Evolutionary conservation across 2,113 vertebrate species (phyloP), one percentile per base, ranked within the genome.

Genomic region (Perca fluviatilis): DNA sequence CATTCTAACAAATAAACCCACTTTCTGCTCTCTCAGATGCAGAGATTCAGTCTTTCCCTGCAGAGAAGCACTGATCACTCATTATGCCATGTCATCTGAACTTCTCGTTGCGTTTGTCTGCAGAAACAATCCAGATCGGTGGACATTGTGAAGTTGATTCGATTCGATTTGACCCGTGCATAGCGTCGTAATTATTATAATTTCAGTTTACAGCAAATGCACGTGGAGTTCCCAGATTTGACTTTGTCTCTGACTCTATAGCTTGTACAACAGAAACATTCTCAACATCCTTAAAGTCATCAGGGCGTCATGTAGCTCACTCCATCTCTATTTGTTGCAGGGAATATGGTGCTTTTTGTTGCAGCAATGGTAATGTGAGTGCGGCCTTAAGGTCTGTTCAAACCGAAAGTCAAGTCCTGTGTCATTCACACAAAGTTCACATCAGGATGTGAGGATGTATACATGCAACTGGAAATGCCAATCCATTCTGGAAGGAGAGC

Each of bases 371-470:
- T 65, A 66, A 18, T 11, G 8, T 5, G 64, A 49, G n/a, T 10
- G 15, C 27, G 14, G 14, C 27, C 16, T 33, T 54, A 33, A 33
- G 33, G 33, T 33, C 33, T 33, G 51, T 54, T 21, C 51, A 54
- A 21, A n/a, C 51, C 2, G 6, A 53, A 21, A 53, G 51, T 53
- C 51, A 2, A 53, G 51, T 19, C 51, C 2, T 50, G 49, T 33
- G 33, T 33, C 33, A 53, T 73, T 89, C 74, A 81, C 72, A 87
- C 80, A 91, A 87, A 87, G 82, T 71, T 74, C 56, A 78, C 82
- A 85, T 91, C 80, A 88, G 79, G 77, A 84, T 80, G 82, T 83
- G 64, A 50, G 50, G 18, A 18, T 43, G 30, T 13, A 10, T n/a
- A 30, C 30, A 33, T 33, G 33, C 6, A 33, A 33, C 4, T 3